Percentiles rank a stretch among this genome's conserved stretches.
Conservation (phyloP, 2,797 vertebrate genomes). For the Ambastaia sidthimunki region DNA sequence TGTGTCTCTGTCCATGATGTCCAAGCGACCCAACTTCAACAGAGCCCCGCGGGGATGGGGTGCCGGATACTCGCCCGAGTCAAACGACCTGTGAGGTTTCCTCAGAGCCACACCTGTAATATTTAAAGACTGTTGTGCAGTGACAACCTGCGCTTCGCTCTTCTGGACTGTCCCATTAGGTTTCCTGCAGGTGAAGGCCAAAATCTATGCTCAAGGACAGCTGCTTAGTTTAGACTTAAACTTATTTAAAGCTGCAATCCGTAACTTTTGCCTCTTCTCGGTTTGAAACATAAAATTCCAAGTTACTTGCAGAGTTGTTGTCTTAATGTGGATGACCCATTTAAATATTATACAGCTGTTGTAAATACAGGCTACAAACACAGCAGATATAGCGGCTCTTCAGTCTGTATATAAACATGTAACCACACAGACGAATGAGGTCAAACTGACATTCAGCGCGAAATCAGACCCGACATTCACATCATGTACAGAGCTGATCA, state of each 20-base stretch:
- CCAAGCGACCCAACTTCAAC: slow-evolving; percentile 89
- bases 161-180: slow-evolving; percentile 31
- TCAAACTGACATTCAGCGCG: too few species aligned
- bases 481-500: neutral
- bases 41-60: slow-evolving; percentile 88
- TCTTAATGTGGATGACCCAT: too few species aligned
- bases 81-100: slow-evolving; percentile 80
- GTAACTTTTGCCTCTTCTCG: too few species aligned
- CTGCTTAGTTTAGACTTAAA: slow-evolving; percentile 2
- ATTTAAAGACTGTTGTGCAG: neutral
- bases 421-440: too few species aligned
- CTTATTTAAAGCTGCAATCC: too few species aligned
- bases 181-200: slow-evolving; percentile 43
- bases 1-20: slow-evolving; percentile 74
- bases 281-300: too few species aligned
- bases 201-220: neutral
- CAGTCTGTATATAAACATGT: too few species aligned
- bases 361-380: too few species aligned
- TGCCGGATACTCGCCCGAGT: slow-evolving; percentile 79
- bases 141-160: neutral
- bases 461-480: too few species aligned
- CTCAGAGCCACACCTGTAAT: neutral
- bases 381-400: too few species aligned
- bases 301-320: too few species aligned
- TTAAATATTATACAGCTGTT: too few species aligned